Conservation (phyloP, 2,113 vertebrate genomes). For the Arizona elegans region DNA sequence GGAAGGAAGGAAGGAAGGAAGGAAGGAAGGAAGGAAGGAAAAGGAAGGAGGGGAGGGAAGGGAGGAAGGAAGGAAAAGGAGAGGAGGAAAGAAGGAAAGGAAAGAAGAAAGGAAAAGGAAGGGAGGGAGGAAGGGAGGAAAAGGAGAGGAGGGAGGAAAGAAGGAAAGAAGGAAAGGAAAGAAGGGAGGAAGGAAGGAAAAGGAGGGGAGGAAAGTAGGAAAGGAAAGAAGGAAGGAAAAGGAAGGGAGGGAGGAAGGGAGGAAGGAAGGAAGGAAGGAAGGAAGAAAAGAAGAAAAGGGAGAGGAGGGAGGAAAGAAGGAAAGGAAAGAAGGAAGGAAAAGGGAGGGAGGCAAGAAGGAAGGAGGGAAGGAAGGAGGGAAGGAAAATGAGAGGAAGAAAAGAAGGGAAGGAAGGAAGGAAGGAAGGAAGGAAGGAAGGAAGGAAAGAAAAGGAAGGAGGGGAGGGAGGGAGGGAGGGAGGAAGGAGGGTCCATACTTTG, state of each 20-base stretch:
- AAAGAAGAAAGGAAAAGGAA: not conserved
- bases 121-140: not conserved
- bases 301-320: too few species aligned
- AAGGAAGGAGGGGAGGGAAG: too few species aligned
- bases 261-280: too few species aligned
- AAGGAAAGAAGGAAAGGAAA: too few species aligned
- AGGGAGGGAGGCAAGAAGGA: not conserved
- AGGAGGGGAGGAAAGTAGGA: not conserved
- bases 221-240: not conserved
- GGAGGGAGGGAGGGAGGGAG: too few species aligned
- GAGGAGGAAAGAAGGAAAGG: not conserved
- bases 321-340: too few species aligned
- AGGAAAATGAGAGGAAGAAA: not conserved
- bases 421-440: not conserved
- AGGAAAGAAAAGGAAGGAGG: not conserved
- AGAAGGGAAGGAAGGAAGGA: too few species aligned
- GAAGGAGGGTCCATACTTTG: not conserved
- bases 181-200: not conserved
- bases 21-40: too few species aligned
- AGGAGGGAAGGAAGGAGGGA: too few species aligned
- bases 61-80: rapidly evolving
- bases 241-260: too few species aligned
- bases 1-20: not conserved
- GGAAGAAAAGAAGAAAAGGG: too few species aligned
- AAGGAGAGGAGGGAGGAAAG: too few species aligned